A percentile compares a stretch with the other conserved stretches of the same genome.
Evolutionary conservation across 2,797 vertebrate species (phyloP).

Genomic region (Leptodactylus fallax): DNA sequence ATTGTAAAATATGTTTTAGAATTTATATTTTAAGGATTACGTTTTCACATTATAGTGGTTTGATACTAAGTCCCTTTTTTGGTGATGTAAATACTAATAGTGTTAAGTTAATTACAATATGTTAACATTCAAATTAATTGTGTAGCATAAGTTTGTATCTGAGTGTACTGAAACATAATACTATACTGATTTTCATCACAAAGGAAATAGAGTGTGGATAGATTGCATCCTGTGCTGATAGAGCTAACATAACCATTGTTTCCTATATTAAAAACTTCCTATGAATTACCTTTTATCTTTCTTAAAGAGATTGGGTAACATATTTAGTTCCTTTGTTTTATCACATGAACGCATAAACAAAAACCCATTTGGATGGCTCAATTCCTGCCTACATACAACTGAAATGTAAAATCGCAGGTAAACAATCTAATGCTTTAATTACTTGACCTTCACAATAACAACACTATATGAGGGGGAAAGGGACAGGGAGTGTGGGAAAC

Average conservation of each 20-base stretch:
- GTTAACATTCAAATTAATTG: not conserved
- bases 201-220: conserved; percentile 50
- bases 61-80: not conserved
- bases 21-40: not conserved
- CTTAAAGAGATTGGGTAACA: conserved; percentile 2
- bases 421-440: conserved; percentile 7
- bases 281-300: conserved; percentile 35
- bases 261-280: conserved; percentile 53
- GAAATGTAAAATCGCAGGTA: not conserved
- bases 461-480: not conserved
- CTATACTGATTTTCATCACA: conserved; percentile 8
- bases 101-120: not conserved
- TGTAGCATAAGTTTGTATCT: not conserved
- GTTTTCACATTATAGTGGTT: not conserved
- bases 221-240: conserved; percentile 39
- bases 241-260: conserved; percentile 44
- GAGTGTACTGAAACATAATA: not conserved
- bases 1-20: not conserved
- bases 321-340: conserved; percentile 35
- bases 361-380: not conserved
- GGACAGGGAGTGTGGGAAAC: not conserved
- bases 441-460: no score
- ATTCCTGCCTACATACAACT: not conserved
- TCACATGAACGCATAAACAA: conserved; percentile 38
- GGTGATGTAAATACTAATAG: not conserved